Evolutionary conservation across 1,140 invertebrate species (phyloP), one percentile per base, ranked within the genome.

Genomic region (Papilio machaon): DNA sequence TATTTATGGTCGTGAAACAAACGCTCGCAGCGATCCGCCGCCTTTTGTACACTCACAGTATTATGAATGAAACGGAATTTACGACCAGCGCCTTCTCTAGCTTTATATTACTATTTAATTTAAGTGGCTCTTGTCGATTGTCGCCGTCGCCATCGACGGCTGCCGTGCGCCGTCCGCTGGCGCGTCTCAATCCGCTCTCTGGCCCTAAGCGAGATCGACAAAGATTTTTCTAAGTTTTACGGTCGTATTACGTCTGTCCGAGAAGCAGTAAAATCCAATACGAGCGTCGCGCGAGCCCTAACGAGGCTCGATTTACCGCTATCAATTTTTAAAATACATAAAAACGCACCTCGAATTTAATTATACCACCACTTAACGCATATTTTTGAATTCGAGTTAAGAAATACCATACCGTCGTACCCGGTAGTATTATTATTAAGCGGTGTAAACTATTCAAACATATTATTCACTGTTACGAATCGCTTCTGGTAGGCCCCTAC

Each of bases 401-500:
- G 49, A 78, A 60, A 60, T 60, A 17, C 30, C 52, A 19, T 2
- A 15, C 49, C 10, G 52, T 60, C 80, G 80, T 79, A 78, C 82
- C 64, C 73, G 82, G 80, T 79, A 80, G 80, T 85, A 88, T 87
- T 89, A 90, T 90, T 90, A 92, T 92, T 91, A 90, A 87, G 86
- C 89, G 88, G 90, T 90, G 87, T 91, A 85, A 88, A 88, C 89
- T 84, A 89, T 91, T 90, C 86, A 87, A 89, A 92, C 90, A 91
- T 88, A 92, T 92, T 93, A 94, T 91, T 92, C 91, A 92, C 91
- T 91, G 91, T 93, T 91, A 91, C 91, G 90, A 93, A 91, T 94
- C 91, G 91, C 87, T 91, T 89, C 90, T 92, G 91, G 91, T 92
- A 84, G 85, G 90, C 91, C 89, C 88, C 84, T 90, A 88, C 87